Base-by-base conservation (phyloP, 2,888 invertebrate genomes). In the Digitonthophagus gazella region DNA sequence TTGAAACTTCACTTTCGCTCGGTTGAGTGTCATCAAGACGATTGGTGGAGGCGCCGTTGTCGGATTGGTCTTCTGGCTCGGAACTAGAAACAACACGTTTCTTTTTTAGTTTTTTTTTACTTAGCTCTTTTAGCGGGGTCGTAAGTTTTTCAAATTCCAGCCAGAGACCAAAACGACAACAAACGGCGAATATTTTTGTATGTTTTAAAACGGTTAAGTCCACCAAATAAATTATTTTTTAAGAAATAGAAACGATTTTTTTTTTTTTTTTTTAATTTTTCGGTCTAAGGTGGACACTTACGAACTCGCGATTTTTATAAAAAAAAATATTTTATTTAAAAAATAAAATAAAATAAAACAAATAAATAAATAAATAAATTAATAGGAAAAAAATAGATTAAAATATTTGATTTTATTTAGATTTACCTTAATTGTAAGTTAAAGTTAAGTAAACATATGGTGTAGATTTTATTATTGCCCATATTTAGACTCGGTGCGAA, bases 241-340 rank as follows among this genome's bases (percentile, higher is more conserved):
- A 16, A 5, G 11, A 57, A 58, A 58, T 63, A 63, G 64, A 58
- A 61, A 22, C 66, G 57, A 56, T 20, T 66, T 20, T 18, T 20
- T 19, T 8, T 2, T 4, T 20, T 15, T 20, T 19, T 64, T 22
- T 64, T 18, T 70, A 67, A 78, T 78, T n/a, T 81, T 81, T 81
- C 80, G 81, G 82, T 81, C 82, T 80, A 72, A 79, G 79, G 80
- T 78, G 80, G 81, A 79, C 74, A 75, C 78, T 75, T 74, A 76
- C 75, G 67, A 67, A 63, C 64, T 57, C n/a, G 15, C n/a, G 18
- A 19, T 56, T 57, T 16, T 57, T 15, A 14, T 57, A 57, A 14
- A 57, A 14, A 15, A 5, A 57, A 57, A 6, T 44, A 6, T 6
- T 15, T 11, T 2, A 1, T 14, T 57, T 16, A 57, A 57, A 54